These are phyloP conservation scores for Hirtodrosophila histrioides DNA, from an alignment of 2,888 invertebrate genomes.

Conservation along the genomic window DNA sequence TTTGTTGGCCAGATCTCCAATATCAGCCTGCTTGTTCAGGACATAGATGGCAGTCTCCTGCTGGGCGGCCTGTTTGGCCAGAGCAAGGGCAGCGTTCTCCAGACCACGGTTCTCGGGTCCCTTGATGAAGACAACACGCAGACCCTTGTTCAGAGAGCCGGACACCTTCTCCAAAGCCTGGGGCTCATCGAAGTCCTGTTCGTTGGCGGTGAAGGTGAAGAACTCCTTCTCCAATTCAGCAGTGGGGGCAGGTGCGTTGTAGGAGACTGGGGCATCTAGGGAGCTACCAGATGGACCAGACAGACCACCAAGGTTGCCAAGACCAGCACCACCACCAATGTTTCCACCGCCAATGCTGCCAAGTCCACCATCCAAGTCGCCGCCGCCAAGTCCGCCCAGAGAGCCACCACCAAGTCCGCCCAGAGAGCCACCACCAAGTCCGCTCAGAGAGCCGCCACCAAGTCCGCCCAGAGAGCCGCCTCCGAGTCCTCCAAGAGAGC, in stretches of 20 bases:
- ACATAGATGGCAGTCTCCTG: conserved; percentile 77
- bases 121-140: conserved; percentile 77
- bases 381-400: conserved; percentile 5
- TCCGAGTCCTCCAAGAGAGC: conserved; percentile 6
- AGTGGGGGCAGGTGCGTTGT: conserved; percentile 59
- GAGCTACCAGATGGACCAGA: conserved; percentile 30
- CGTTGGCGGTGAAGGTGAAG: conserved; percentile 72
- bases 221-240: conserved; percentile 75
- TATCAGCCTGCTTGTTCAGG: conserved; percentile 74
- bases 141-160: conserved; percentile 67
- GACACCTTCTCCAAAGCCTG: conserved; percentile 55
- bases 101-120: conserved; percentile 76
- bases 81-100: conserved; percentile 72
- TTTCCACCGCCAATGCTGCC: conserved; percentile 16
- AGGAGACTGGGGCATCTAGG: conserved; percentile 55
- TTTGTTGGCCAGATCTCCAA: conserved; percentile 68
- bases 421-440: conserved; percentile 10
- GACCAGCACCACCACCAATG: conserved; percentile 18
- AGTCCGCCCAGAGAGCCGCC: conserved; percentile 2
- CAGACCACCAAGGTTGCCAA: conserved; percentile 28
- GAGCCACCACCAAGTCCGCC: background rate
- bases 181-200: conserved; percentile 68
- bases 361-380: conserved; percentile 14
- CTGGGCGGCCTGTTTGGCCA: conserved; percentile 76
- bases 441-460: conserved; percentile 13